A percentile compares a stretch with the other conserved stretches of the same genome.
These are phyloP conservation scores for Agrenia bidenticulata DNA, from an alignment of 2,888 invertebrate genomes.

Conservation along the genomic window DNA sequence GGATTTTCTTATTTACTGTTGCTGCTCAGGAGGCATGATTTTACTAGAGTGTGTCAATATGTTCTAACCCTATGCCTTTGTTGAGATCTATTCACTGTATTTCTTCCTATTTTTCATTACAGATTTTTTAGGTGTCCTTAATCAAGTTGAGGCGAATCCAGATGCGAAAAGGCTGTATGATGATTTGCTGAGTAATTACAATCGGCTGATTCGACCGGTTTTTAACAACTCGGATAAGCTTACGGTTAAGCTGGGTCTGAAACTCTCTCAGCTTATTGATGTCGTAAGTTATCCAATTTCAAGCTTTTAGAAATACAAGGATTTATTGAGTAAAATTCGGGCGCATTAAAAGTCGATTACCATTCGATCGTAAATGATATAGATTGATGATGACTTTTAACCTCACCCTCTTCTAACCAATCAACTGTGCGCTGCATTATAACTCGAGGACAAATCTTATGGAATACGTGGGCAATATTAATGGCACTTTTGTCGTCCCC, in stretches of 20 bases:
- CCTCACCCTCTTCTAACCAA: neutral
- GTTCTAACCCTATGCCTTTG: neutral
- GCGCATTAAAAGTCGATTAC: too few species aligned
- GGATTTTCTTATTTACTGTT: neutral
- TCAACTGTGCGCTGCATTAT: too few species aligned
- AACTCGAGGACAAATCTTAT: too few species aligned
- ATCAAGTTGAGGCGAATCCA: constrained; percentile 76
- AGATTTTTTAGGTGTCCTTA: constrained; percentile 54
- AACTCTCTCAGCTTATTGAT: constrained; percentile 85
- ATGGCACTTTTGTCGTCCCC: too few species aligned
- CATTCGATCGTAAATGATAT: constrained; percentile 20
- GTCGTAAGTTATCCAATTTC: too few species aligned
- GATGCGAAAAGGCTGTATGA: constrained; percentile 94
- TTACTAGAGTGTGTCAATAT: neutral
- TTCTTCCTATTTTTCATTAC: neutral
- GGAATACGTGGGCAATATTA: too few species aligned
- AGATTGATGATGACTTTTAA: constrained; percentile 19
- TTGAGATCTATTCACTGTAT: neutral
- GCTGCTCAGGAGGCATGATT: too few species aligned
- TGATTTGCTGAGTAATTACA: constrained; percentile 92
- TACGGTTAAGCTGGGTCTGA: constrained; percentile 86
- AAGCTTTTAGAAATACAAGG: too few species aligned
- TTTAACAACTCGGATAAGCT: constrained; percentile 88
- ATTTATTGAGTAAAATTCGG: too few species aligned
- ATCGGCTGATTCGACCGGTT: constrained; percentile 89